These are phyloP conservation scores for Ambastaia sidthimunki DNA, from an alignment of 2,797 vertebrate genomes.

Conservation along the genomic window DNA sequence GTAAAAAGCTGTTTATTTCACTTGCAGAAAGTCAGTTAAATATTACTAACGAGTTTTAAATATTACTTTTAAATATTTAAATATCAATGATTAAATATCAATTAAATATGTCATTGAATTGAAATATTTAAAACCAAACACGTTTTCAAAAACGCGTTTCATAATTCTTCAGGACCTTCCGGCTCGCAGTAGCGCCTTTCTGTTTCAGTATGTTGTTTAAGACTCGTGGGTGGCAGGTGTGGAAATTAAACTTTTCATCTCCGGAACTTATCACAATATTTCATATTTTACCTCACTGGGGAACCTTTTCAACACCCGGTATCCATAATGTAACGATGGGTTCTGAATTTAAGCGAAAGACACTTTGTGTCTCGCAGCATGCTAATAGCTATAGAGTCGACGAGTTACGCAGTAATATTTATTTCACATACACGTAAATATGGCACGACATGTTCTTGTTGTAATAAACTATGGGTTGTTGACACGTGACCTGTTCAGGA, in stretches of 20 bases:
- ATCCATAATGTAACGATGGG: neutral
- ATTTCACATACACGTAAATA: neutral
- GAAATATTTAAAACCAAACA: neutral
- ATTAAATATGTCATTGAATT: neutral
- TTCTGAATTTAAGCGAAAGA: neutral
- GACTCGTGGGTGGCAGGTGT: neutral
- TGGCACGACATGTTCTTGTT: neutral
- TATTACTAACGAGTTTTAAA: too few relatives aligned
- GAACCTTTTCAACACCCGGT: neutral
- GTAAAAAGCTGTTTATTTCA: too few relatives aligned
- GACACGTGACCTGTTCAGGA: too few relatives aligned
- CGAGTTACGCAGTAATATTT: neutral
- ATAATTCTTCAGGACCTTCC: neutral
- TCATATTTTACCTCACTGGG: neutral
- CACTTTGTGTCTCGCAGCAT: neutral
- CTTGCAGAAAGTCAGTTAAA: too few relatives aligned
- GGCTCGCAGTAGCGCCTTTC: neutral
- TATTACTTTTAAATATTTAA: neutral
- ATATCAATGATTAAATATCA: neutral
- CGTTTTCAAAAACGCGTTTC: neutral
- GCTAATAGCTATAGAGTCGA: slow-evolving; percentile 17
- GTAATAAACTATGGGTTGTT: neutral
- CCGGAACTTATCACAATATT: neutral
- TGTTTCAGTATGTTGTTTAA: neutral
- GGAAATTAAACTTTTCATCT: neutral